A percentile compares a stretch with the other conserved stretches of the same genome.
Evolutionary conservation across 2,888 invertebrate species (phyloP).

Genomic region (Pristionchus maxplancki): DNA sequence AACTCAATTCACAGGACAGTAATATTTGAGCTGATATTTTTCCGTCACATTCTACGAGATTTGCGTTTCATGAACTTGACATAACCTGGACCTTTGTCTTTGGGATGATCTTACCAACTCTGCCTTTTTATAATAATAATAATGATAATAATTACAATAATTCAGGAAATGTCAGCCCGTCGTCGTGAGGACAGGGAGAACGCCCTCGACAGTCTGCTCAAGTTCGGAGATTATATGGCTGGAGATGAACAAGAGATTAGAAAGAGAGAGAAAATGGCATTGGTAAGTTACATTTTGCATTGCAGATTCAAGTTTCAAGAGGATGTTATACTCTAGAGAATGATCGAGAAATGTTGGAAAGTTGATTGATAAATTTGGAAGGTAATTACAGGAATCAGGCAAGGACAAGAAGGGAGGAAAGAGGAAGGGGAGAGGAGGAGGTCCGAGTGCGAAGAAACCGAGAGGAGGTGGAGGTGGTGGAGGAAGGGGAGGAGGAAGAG

Average conservation of each 20-base stretch:
- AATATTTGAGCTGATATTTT: too few relatives aligned
- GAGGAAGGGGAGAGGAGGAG: constrained; percentile 38
- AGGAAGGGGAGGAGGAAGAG: background rate
- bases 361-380: background rate
- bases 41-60: too few relatives aligned
- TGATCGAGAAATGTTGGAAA: background rate
- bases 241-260: constrained; percentile 63
- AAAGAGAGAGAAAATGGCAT: constrained; percentile 51
- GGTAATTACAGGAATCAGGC: background rate
- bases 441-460: constrained; percentile 45
- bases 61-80: background rate
- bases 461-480: constrained; percentile 50
- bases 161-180: constrained; percentile 50
- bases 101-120: too few relatives aligned
- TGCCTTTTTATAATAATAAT: background rate
- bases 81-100: background rate
- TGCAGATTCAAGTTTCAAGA: background rate
- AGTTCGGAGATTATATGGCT: constrained; percentile 75
- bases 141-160: too few relatives aligned
- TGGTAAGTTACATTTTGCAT: constrained; percentile 3
- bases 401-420: constrained; percentile 24
- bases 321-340: background rate
- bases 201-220: constrained; percentile 70
- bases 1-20: too few relatives aligned
- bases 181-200: constrained; percentile 57